phyloP scores from a whole-genome alignment of 2,888 invertebrate species.

The Pollenia griseotomentosa region DNA sequence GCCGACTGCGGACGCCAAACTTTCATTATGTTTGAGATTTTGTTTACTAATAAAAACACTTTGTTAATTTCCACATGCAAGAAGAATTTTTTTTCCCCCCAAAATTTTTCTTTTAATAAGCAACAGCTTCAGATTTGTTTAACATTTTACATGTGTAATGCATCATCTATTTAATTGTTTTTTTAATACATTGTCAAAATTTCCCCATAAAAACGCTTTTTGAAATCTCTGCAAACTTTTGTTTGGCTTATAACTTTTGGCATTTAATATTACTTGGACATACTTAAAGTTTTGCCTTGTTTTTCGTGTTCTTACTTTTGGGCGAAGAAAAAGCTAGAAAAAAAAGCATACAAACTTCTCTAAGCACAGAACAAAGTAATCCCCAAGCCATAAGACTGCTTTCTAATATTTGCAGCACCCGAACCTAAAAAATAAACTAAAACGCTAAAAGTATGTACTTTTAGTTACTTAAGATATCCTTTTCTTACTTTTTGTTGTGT shows the following conservation, averaged over 20 bases:
- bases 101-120: no score
- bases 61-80: no score
- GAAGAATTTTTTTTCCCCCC: no score
- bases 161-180: background rate
- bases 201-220: conserved; percentile 14
- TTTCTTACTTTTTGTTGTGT: conserved; percentile 17
- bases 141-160: background rate
- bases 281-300: conserved; percentile 37
- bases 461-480: conserved; percentile 53
- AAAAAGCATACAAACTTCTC: background rate
- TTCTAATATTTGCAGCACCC: background rate
- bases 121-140: background rate
- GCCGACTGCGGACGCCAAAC: no score
- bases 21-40: no score
- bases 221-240: conserved; percentile 31
- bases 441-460: conserved; percentile 60
- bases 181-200: conserved; percentile 20
- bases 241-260: conserved; percentile 37
- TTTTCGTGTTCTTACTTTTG: background rate
- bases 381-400: conserved; percentile 39
- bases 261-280: conserved; percentile 49
- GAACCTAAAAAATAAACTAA: conserved; percentile 34
- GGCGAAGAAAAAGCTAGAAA: background rate
- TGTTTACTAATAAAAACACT: no score
- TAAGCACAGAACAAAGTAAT: conserved; percentile 35